Conservation (phyloP, 2,113 vertebrate genomes). For the Nothoprocta pentlandii region DNA sequence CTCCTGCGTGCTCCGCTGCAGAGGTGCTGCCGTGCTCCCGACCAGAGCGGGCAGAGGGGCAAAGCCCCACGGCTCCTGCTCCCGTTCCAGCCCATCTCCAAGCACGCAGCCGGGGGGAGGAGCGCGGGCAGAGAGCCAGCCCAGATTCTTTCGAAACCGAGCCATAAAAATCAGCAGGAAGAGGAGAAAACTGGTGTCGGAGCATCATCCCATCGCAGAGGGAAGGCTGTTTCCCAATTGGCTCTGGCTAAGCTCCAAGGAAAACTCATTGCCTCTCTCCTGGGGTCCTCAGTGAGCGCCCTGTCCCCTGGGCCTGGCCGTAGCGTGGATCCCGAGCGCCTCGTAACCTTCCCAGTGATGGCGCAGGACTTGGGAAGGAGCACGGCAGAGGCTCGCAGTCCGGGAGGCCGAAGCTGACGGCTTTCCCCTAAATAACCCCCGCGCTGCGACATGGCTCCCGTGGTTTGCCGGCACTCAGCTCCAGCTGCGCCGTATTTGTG, state of each 20-base stretch:
- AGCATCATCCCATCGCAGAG: background rate
- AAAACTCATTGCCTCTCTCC: background rate
- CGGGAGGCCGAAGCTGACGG: background rate
- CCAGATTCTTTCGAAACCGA: slow-evolving; percentile 48
- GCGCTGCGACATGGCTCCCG: background rate
- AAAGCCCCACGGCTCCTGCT: background rate
- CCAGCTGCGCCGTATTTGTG: background rate
- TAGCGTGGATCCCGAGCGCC: no score
- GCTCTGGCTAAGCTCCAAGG: background rate
- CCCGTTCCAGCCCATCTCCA: no score
- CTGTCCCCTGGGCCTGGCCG: no score
- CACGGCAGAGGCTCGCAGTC: background rate
- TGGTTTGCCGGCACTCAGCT: background rate
- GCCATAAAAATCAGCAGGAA: slow-evolving; percentile 39
- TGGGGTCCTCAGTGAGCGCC: no score
- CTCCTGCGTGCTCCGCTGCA: background rate
- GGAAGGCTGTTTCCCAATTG: background rate
- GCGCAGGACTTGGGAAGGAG: background rate
- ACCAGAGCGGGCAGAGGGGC: background rate
- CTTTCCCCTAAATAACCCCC: background rate
- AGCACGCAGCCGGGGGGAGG: background rate
- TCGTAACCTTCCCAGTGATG: background rate
- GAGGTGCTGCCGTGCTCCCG: background rate
- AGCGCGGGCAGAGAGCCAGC: slow-evolving; percentile 37
- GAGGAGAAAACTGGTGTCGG: background rate